Evolutionary conservation across 2,113 vertebrate genomes (phyloP).

Genomic region (Otus sunia): DNA sequence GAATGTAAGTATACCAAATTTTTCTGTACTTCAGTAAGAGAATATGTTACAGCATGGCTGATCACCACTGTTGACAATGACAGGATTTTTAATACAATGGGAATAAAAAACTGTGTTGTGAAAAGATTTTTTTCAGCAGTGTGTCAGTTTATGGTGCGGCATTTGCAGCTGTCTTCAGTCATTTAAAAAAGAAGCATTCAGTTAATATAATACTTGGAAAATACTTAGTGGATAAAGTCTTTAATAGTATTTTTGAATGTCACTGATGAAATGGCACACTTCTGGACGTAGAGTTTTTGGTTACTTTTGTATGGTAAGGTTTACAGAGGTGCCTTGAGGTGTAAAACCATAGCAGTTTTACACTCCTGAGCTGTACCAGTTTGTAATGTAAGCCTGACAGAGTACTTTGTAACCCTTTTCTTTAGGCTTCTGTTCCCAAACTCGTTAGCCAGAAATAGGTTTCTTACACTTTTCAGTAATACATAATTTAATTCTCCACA

Average conservation of each 20-base stretch:
- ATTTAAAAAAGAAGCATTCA: not conserved
- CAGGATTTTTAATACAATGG: not conserved
- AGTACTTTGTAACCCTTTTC: not conserved
- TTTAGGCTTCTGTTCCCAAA: not conserved
- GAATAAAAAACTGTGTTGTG: not conserved
- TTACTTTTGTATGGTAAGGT: not conserved
- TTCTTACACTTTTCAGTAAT: not conserved
- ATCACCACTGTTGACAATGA: not conserved
- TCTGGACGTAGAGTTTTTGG: not conserved
- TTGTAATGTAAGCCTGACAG: not conserved
- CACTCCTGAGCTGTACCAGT: not conserved
- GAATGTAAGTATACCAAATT: conserved; percentile 82
- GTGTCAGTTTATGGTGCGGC: not conserved
- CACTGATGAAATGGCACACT: not conserved
- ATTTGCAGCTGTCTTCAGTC: not conserved
- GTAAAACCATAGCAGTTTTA: not conserved
- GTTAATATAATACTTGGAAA: not conserved
- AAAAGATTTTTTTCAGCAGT: not conserved
- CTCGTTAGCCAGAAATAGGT: not conserved
- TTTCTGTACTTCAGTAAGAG: not conserved
- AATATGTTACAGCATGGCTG: not conserved
- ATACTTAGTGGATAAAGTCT: not conserved
- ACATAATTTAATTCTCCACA: not conserved
- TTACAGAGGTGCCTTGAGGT: not conserved
- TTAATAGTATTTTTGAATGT: not conserved